Evolutionary conservation across 2,797 vertebrate genomes (phyloP).

Genomic region (Hipposideros larvatus): DNA sequence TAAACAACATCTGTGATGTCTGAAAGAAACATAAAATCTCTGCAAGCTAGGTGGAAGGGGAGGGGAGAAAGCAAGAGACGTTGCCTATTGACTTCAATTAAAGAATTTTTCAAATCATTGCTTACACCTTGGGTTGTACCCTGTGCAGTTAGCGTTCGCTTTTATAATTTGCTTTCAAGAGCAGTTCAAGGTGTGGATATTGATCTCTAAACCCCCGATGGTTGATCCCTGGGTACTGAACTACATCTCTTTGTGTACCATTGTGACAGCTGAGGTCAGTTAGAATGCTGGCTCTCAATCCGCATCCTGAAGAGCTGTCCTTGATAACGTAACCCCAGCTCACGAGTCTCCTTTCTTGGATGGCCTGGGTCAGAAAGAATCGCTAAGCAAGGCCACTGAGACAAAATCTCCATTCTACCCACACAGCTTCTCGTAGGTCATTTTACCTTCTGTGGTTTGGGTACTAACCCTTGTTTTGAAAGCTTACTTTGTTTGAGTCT

Average conservation of each 20-base stretch:
- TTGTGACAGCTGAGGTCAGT: constrained; percentile 80
- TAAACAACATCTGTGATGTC: background rate
- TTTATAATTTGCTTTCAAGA: constrained; percentile 81
- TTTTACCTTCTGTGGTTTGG: background rate
- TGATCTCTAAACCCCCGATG: constrained; percentile 70
- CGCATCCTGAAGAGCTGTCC: constrained; percentile 59
- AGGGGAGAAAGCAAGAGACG: background rate
- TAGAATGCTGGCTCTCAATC: constrained; percentile 60
- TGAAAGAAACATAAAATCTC: constrained; percentile 55
- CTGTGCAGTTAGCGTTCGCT: background rate
- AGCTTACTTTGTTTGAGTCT: background rate
- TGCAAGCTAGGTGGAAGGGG: background rate
- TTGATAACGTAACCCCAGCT: constrained; percentile 52
- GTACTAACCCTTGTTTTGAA: background rate
- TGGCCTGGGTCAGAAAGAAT: background rate
- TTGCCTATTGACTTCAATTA: constrained; percentile 52
- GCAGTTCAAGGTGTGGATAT: constrained; percentile 79
- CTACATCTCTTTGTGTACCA: constrained; percentile 73
- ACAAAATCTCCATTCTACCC: background rate
- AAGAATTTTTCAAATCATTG: constrained; percentile 68
- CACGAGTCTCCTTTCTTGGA: background rate
- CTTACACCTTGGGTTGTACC: constrained; percentile 20
- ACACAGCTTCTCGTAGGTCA: background rate
- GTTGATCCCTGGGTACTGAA: constrained; percentile 67
- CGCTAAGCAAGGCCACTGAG: background rate